Base-by-base conservation (phyloP, 2,797 vertebrate species). In the Gorsachius magnificus region DNA sequence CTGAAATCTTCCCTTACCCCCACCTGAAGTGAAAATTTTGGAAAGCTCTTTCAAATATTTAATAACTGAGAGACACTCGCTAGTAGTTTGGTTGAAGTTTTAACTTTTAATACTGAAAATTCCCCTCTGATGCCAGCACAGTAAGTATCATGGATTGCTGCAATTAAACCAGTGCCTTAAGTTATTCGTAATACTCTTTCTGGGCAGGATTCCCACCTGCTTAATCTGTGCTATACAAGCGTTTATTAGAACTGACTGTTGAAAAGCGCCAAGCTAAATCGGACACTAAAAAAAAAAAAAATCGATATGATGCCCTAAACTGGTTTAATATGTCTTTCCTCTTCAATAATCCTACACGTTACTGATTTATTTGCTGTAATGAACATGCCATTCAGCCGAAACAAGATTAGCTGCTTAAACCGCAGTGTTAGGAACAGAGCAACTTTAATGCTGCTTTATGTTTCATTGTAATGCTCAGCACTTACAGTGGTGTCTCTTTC, bases 231-330 rank as follows among this genome's bases (percentile, higher is more conserved):
- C 96, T 97, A 94, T 96, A 95, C 91, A 96, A 97, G 94, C 41
- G 61, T 98, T 98, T 95, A 98, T 98, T 96, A 97, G 95, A 97
- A 97, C 95, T 98, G 94, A 98, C 97, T 98, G 96, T 96, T 96
- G 96, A 97, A 98, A 98, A 98, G 97, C 41, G 94, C 93, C 96
- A 83, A 96, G 90, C 96, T 97, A 97, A 98, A 96, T 97, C 29
- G 5, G 94, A 94, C 88, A 93, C 95, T 97, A 82, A 81, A 38
- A 70, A 22, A 54, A 74, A 70, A 94, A 64, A 95, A 96, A 96
- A 98, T 97, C 92, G 87, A 96, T 95, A 77, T 29, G 95, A 97
- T 97, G 97, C 97, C 97, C 81, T 95, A 96, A 98, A 98, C 95
- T 97, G 93, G 97, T 96, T 98, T 97, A 97, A 95, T 96, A 90